Conservation (phyloP, 2,113 vertebrate genomes). For the Trogon melanurus region DNA sequence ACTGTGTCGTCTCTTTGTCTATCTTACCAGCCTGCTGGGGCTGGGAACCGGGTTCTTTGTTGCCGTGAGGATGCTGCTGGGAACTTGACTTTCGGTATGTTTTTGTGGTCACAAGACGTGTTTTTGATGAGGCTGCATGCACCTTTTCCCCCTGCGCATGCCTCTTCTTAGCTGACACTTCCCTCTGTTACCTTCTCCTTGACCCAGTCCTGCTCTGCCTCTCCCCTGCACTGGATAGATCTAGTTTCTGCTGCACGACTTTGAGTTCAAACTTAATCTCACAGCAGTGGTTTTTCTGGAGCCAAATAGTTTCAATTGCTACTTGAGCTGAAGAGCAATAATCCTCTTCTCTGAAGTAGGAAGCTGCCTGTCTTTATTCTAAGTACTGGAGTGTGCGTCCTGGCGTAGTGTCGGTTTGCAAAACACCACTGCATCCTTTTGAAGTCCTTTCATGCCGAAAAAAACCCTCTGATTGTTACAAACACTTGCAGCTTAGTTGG, state of each 20-base stretch:
- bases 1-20: neutral
- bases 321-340: slow-evolving; percentile 25
- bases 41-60: neutral
- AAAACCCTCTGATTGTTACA: neutral
- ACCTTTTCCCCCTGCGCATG: slow-evolving; percentile 6
- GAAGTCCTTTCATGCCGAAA: neutral
- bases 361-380: slow-evolving; percentile 17
- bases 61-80: slow-evolving; percentile 13
- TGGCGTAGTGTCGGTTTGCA: neutral
- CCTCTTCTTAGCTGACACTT: slow-evolving; percentile 38
- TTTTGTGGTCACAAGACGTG: slow-evolving; percentile 27
- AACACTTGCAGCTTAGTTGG: neutral
- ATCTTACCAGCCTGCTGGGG: neutral
- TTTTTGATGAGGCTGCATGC: slow-evolving; percentile 36
- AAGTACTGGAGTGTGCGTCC: neutral
- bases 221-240: slow-evolving; percentile 32
- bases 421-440: neutral
- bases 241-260: slow-evolving; percentile 33
- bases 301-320: slow-evolving; percentile 21
- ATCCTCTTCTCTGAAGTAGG: neutral
- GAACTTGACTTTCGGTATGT: slow-evolving; percentile 42
- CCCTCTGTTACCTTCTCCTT: slow-evolving; percentile 21
- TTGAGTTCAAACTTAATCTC: slow-evolving; percentile 20
- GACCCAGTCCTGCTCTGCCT: slow-evolving; percentile 41
- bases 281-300: neutral